Base-by-base conservation (phyloP, 2,797 vertebrate species). In the Balearica regulorum region DNA sequence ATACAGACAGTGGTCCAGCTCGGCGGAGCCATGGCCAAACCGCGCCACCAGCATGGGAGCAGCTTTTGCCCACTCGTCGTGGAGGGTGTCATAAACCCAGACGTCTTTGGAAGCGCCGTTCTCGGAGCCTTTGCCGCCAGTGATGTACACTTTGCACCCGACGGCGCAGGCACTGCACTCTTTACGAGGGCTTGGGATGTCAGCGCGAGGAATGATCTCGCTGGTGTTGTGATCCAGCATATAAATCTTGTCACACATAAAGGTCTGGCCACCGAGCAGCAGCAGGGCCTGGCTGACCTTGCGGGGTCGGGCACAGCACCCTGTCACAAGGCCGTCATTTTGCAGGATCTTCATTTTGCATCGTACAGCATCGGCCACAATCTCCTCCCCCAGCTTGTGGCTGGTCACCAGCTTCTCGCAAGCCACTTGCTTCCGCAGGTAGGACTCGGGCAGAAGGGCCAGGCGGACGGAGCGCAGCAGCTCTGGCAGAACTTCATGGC, bases 231-330 rank as follows among this genome's bases (percentile, higher is more conserved):
- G 99, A 95, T 99, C 99, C 62, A 99, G 99, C 79, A 98, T 96
- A 39, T 99, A 99, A 75, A 99, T 98, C 97, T 99, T 99, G 97
- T 99, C 99, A 8, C 99, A 99, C 99, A 99, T 99, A 97, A 99
- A 99, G 28, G 99, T 99, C 97, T 99, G 99, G 57, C 99, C 99
- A 1, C 99, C 99, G 9, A 99, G 97, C 53, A 99, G 99, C 97
- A 99, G 99, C 58, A 99, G 98, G 64, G 99, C 99, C 57, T 99
- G 99, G 96, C 99, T 99, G 13, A 99, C 99, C 97, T 99, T 99
- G 86, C 99, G 98, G 26, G 99, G 99, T 37, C 99, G 98, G 66
- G 99, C 99, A 5, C 99, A 99, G 16, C 99, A 98, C 69, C 99
- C 99, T 17, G 99, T 99, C 5, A 99, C 99, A 4, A 99, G 99